Conservation (phyloP, 2,797 vertebrate genomes). For the Crocidura indochinensis region DNA sequence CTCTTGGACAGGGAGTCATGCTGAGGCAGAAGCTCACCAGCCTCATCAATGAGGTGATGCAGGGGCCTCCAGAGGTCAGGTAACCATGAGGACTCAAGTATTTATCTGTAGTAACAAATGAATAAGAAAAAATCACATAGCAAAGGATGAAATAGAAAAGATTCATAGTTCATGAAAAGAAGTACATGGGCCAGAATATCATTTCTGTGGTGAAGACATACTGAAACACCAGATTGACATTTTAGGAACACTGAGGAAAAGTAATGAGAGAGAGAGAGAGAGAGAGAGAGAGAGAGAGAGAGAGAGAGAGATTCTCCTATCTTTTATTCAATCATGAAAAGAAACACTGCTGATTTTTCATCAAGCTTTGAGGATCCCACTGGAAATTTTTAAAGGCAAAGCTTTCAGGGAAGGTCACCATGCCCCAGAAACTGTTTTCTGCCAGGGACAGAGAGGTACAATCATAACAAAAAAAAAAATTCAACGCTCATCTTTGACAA, state of each 20-base stretch:
- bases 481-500: background rate
- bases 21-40: background rate
- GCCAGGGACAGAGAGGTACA: background rate
- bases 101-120: conserved; percentile 56
- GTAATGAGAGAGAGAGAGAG: background rate
- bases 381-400: conserved; percentile 42
- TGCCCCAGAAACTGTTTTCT: conserved; percentile 14
- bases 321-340: conserved; percentile 45
- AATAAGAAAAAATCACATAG: conserved; percentile 17
- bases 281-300: background rate
- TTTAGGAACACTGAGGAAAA: conserved; percentile 31
- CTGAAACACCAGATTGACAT: conserved; percentile 49
- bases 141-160: conserved; percentile 20
- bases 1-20: background rate
- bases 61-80: background rate
- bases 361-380: conserved; percentile 27
- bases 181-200: background rate
- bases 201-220: conserved; percentile 35
- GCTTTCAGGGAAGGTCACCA: conserved; percentile 26
- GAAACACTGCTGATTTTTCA: conserved; percentile 20
- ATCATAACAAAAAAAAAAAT: conserved; percentile 24
- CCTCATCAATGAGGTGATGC: conserved; percentile 13
- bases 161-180: background rate
- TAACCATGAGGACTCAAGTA: conserved; percentile 30
- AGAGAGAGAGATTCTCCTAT: background rate